Evolutionary conservation across 2,113 vertebrate genomes (phyloP).

Genomic region (Hipposideros armiger): DNA sequence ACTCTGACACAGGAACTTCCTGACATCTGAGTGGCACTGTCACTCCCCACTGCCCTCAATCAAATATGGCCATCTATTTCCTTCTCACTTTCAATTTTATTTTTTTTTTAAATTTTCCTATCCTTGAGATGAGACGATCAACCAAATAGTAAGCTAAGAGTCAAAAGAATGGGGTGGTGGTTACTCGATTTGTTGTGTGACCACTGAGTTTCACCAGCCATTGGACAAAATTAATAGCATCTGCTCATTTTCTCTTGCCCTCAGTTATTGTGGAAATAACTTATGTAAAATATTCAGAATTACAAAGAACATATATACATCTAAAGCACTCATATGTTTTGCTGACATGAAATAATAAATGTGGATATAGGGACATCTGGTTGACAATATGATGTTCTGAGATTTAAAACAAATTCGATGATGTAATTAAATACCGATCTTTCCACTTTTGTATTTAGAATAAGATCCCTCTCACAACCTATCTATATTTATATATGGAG

Average conservation of each 20-base stretch:
- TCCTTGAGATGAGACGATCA: background rate
- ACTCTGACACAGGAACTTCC: background rate
- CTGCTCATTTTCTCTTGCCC: background rate
- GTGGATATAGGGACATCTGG: conserved; percentile 59
- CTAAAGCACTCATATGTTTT: conserved; percentile 15
- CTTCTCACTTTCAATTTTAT: background rate
- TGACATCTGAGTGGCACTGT: background rate
- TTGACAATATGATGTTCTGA: conserved; percentile 37
- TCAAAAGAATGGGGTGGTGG: background rate
- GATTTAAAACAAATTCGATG: conserved; percentile 20
- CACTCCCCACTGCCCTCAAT: no score
- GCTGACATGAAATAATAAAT: background rate
- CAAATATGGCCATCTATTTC: background rate
- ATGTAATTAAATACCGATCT: conserved; percentile 59
- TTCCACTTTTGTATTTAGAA: conserved; percentile 42
- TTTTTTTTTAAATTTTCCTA: no score
- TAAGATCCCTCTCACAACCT: conserved; percentile 30
- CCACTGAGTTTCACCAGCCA: background rate
- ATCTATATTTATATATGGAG: background rate
- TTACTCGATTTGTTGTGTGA: background rate
- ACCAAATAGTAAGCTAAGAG: conserved; percentile 14
- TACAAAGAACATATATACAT: conserved; percentile 24
- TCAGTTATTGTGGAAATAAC: background rate
- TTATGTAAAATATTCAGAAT: conserved; percentile 40
- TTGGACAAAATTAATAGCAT: background rate